A percentile compares a stretch with the other conserved stretches of the same genome.
These are phyloP conservation scores for Eupithecia insigniata DNA, from an alignment of 2,888 invertebrate species.

Conservation along the genomic window DNA sequence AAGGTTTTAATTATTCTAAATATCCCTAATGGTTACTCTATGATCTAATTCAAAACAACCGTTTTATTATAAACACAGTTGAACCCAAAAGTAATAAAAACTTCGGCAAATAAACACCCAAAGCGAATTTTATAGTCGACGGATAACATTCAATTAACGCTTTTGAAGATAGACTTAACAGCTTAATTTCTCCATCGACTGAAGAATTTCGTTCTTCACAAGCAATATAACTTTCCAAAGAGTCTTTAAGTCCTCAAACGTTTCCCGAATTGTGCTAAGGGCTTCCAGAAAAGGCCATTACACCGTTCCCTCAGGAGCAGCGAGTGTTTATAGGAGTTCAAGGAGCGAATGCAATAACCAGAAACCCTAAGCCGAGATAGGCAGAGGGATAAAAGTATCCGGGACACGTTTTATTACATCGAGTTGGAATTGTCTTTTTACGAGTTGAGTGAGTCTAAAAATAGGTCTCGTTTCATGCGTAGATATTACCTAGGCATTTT, in stretches of 20 bases:
- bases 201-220: conserved; percentile 20
- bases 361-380: conserved; percentile 57
- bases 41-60: conserved; percentile 3
- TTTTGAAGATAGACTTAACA: conserved; percentile 21
- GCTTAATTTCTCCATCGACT: conserved; percentile 12
- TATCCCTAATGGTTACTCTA: neutral
- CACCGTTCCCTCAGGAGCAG: conserved; percentile 49
- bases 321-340: conserved; percentile 56
- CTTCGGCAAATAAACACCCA: conserved; percentile 9
- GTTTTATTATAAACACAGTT: conserved; percentile 18
- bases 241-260: conserved; percentile 30
- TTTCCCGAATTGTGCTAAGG: conserved; percentile 37
- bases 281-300: conserved; percentile 49
- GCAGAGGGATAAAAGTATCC: conserved; percentile 56
- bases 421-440: conserved; percentile 64
- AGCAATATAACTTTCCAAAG: conserved; percentile 35
- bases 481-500: conserved; percentile 40
- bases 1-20: neutral
- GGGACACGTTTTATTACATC: conserved; percentile 62
- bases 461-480: conserved; percentile 48
- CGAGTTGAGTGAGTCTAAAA: conserved; percentile 56
- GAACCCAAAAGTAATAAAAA: conserved; percentile 1
- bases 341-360: conserved; percentile 52
- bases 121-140: conserved; percentile 12
- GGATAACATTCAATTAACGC: conserved; percentile 25